These are phyloP conservation scores for Pachycephala philippinensis DNA, from an alignment of 2,113 vertebrate species.

Conservation along the genomic window DNA sequence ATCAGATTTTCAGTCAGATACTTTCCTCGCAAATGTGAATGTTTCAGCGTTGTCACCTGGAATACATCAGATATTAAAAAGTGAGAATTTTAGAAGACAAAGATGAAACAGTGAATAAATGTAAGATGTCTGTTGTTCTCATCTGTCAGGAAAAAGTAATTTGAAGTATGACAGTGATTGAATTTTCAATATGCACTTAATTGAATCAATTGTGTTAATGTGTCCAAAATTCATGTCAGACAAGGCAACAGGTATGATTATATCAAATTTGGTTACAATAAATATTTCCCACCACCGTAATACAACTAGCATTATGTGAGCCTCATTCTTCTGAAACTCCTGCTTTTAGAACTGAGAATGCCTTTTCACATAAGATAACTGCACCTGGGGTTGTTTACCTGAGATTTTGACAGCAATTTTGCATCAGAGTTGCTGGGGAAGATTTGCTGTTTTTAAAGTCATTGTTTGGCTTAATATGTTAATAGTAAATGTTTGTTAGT, in stretches of 20 bases:
- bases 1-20: background rate
- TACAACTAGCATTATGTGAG: background rate
- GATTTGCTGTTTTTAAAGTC: background rate
- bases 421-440: background rate
- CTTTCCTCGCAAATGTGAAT: background rate
- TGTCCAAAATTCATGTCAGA: background rate
- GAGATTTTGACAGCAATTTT: background rate
- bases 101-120: background rate
- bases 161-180: background rate
- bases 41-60: background rate
- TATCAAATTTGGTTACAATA: background rate
- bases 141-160: background rate
- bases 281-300: background rate
- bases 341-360: background rate
- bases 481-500: background rate
- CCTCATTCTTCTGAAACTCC: background rate
- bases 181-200: background rate
- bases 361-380: background rate
- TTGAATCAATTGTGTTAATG: background rate
- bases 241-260: background rate
- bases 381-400: background rate
- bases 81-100: background rate
- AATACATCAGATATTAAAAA: conserved; percentile 1
- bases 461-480: background rate
- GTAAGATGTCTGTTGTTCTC: background rate